Percentiles rank a stretch among this genome's conserved stretches.
These are phyloP conservation scores for Aphelenchoides avenae DNA, from an alignment of 1,140 invertebrate species.

Conservation along the genomic window DNA sequence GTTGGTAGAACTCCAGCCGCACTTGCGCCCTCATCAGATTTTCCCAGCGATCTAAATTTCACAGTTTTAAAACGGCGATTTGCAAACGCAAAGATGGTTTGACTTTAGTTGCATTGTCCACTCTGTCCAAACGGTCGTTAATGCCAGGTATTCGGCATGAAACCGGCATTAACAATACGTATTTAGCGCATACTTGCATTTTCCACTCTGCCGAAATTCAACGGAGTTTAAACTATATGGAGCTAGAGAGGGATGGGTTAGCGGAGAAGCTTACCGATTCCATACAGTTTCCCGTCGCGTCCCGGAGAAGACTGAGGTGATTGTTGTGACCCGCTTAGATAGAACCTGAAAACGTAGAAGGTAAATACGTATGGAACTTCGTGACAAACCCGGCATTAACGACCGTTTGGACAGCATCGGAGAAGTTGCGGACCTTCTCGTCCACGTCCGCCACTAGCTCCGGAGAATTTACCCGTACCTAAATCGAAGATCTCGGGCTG, in stretches of 20 bases:
- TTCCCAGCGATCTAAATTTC: slow-evolving; percentile 41
- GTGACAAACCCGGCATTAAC: background rate
- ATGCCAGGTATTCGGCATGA: slow-evolving; percentile 1
- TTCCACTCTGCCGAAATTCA: background rate
- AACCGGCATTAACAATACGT: no score
- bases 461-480: slow-evolving; percentile 48
- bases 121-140: background rate
- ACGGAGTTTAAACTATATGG: background rate
- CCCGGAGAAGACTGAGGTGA: slow-evolving; percentile 25
- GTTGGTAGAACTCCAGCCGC: slow-evolving; percentile 43
- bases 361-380: no score
- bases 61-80: slow-evolving; percentile 7
- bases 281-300: slow-evolving; percentile 22
- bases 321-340: slow-evolving; percentile 19
- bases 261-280: slow-evolving; percentile 18
- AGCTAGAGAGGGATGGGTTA: background rate
- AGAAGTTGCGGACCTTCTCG: slow-evolving; percentile 31
- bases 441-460: slow-evolving; percentile 38
- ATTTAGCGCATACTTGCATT: no score
- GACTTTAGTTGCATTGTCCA: no score
- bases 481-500: slow-evolving; percentile 1
- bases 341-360: slow-evolving; percentile 28
- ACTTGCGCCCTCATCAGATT: slow-evolving; percentile 36
- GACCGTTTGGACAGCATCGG: slow-evolving; percentile 23
- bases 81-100: no score